Evolutionary conservation across 2,113 vertebrate species (phyloP).

Genomic region (Rhombomys opimus): DNA sequence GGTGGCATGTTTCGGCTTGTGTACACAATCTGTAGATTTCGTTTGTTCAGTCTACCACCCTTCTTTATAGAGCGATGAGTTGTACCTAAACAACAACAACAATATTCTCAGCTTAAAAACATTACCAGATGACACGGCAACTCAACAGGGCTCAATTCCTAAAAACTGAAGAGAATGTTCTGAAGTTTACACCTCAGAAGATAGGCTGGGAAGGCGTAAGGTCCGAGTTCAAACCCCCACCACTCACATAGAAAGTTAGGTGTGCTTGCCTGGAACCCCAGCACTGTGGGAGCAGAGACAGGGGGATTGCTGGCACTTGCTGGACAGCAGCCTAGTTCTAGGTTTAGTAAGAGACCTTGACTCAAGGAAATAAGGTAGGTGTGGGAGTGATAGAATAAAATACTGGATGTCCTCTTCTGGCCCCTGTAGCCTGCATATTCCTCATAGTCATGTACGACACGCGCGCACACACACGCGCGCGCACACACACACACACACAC

Average conservation of each 20-base stretch:
- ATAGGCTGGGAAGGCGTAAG: not conserved
- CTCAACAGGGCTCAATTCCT: not conserved
- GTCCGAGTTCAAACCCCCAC: not conserved
- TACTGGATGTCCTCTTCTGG: not conserved
- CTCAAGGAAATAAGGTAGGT: not conserved
- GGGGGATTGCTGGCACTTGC: not conserved
- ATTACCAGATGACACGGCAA: not conserved
- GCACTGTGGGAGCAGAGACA: not conserved
- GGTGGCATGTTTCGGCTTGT: not conserved
- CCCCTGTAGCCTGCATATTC: not conserved
- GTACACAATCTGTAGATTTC: not conserved
- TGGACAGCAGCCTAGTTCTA: not conserved
- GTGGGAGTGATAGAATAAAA: not conserved
- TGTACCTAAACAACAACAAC: not conserved
- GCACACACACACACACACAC: not conserved
- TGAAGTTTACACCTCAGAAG: not conserved
- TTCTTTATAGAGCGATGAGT: conserved; percentile 20
- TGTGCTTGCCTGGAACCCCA: not conserved
- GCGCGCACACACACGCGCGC: not conserved
- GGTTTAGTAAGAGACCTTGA: not conserved
- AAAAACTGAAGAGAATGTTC: not conserved
- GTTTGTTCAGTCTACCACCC: not conserved
- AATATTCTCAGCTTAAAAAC: not conserved
- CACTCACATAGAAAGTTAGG: not conserved
- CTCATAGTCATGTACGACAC: not conserved